These are phyloP conservation scores for Coptotermes formosanus DNA, from an alignment of 1,140 invertebrate genomes.

Conservation along the genomic window DNA sequence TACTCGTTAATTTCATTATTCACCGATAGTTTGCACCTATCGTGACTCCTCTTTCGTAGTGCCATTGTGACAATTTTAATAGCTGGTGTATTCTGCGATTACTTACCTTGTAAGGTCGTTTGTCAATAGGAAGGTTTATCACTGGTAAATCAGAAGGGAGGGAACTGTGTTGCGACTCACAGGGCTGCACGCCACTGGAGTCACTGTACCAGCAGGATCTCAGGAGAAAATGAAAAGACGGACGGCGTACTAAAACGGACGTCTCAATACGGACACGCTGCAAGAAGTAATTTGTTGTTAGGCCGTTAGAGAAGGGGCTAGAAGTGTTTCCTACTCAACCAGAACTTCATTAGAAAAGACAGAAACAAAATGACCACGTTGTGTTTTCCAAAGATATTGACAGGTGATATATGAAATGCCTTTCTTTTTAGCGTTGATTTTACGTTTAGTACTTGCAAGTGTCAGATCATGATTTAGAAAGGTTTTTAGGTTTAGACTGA, in stretches of 20 bases:
- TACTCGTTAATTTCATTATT: too few relatives aligned
- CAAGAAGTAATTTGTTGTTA: not conserved
- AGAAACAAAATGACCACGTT: not conserved
- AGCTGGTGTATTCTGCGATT: too few relatives aligned
- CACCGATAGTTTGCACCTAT: too few relatives aligned
- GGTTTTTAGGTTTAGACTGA: too few relatives aligned
- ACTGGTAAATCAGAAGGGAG: too few relatives aligned
- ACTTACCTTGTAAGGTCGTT: too few relatives aligned
- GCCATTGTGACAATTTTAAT: too few relatives aligned
- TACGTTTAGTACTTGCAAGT: not conserved
- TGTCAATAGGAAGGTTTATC: too few relatives aligned
- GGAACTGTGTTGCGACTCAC: too few relatives aligned
- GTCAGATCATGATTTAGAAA: not conserved
- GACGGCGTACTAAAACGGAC: not conserved
- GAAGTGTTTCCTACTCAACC: not conserved
- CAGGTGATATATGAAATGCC: not conserved
- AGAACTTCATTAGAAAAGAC: not conserved
- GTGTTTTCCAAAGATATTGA: not conserved
- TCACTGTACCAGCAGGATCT: not conserved
- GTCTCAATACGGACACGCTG: not conserved
- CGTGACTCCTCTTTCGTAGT: too few relatives aligned
- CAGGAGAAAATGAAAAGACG: not conserved
- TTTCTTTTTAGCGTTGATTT: not conserved
- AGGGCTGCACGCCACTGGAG: not conserved
- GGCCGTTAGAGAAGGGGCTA: not conserved